phyloP scores from a whole-genome alignment of 2,888 invertebrate genomes.

The Hypena proboscidalis region DNA sequence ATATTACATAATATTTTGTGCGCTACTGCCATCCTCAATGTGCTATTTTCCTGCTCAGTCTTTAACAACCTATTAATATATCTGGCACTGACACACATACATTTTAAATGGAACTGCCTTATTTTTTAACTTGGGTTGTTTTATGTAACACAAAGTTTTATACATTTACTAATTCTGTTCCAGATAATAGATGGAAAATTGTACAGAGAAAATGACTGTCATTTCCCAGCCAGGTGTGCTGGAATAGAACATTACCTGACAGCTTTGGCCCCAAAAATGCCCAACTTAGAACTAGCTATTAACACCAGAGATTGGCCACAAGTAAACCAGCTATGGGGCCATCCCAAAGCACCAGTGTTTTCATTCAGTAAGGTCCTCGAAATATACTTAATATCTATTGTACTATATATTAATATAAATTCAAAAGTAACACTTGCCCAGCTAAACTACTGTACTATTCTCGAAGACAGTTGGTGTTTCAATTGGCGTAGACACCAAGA shows the following conservation, averaged over 20 bases:
- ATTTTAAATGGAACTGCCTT: no score
- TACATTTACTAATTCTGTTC: conserved; percentile 72
- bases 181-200: conserved; percentile 93
- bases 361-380: conserved; percentile 95
- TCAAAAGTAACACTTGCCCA: no score
- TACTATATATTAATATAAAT: conserved; percentile 6
- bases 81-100: no score
- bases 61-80: no score
- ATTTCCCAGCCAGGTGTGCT: conserved; percentile 96
- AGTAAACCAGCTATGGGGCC: conserved; percentile 87
- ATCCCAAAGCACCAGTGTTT: conserved; percentile 91
- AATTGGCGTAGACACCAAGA: no score
- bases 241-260: conserved; percentile 96
- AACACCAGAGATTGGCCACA: conserved; percentile 98
- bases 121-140: background rate
- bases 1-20: no score
- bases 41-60: no score
- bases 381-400: conserved; percentile 5
- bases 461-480: no score
- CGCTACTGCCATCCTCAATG: no score
- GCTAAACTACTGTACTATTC: no score
- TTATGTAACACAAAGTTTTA: background rate
- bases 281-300: conserved; percentile 93
- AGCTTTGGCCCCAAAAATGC: conserved; percentile 88
- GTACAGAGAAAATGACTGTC: conserved; percentile 93